These are phyloP conservation scores for Microvelia longipes DNA, from an alignment of 1,140 invertebrate genomes.

Conservation along the genomic window DNA sequence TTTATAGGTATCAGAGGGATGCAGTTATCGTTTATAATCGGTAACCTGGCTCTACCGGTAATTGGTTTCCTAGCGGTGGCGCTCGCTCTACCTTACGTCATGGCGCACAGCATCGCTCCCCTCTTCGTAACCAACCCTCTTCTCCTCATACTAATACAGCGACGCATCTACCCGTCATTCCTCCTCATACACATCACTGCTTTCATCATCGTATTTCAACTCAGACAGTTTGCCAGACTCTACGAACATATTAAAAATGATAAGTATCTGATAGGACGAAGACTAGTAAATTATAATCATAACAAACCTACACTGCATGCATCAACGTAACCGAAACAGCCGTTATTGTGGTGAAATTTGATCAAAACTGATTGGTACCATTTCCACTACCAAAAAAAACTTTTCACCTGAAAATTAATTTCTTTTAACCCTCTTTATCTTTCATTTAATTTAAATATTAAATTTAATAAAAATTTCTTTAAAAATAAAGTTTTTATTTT, in stretches of 20 bases:
- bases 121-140: conserved; percentile 55
- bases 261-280: conserved; percentile 89
- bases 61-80: conserved; percentile 54
- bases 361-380: too few species aligned
- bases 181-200: conserved; percentile 39
- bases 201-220: conserved; percentile 41
- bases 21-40: conserved; percentile 49
- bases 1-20: conserved; percentile 8
- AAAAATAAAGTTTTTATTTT: too few species aligned
- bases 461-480: too few species aligned
- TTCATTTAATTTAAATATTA: too few species aligned
- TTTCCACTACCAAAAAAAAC: too few species aligned
- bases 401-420: too few species aligned
- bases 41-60: conserved; percentile 72
- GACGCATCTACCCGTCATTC: conserved; percentile 83
- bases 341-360: too few species aligned
- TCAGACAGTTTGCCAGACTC: conserved; percentile 79
- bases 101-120: conserved; percentile 69
- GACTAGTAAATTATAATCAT: conserved; percentile 92
- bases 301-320: conserved; percentile 11
- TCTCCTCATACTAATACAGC: conserved; percentile 56
- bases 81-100: conserved; percentile 75
- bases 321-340: too few species aligned
- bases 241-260: conserved; percentile 99
- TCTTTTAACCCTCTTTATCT: too few species aligned